Conservation (phyloP, 1,140 invertebrate species). For the Vanessa atalanta region DNA sequence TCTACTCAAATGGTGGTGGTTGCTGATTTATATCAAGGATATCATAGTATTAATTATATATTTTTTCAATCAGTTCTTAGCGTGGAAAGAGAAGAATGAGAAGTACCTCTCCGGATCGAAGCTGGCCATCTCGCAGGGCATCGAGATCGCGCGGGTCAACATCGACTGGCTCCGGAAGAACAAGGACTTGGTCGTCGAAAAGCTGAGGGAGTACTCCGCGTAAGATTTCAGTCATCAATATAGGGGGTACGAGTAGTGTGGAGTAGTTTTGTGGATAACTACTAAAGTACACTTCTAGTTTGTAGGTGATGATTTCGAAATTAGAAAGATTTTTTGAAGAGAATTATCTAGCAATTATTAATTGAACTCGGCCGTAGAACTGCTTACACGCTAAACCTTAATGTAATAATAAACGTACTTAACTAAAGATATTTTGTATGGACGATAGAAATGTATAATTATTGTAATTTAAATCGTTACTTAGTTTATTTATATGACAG, state of each 20-base stretch:
- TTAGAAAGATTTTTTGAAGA: background rate
- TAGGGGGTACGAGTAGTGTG: background rate
- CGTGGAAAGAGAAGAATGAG: conserved; percentile 55
- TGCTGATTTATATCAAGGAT: no score
- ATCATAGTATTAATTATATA: no score
- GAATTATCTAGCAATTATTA: background rate
- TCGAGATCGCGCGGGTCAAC: conserved; percentile 67
- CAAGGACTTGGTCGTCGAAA: conserved; percentile 50
- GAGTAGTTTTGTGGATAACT: background rate
- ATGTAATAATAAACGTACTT: conserved; percentile 1
- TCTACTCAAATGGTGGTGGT: no score
- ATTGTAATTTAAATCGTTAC: background rate
- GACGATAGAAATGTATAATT: background rate
- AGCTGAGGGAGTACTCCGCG: conserved; percentile 59
- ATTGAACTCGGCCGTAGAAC: background rate
- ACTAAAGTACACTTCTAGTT: background rate
- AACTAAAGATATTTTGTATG: background rate
- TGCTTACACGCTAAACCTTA: background rate
- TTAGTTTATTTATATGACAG: background rate
- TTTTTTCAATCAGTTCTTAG: conserved; percentile 54
- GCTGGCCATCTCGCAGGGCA: conserved; percentile 58
- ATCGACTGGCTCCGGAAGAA: conserved; percentile 63
- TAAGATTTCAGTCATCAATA: conserved; percentile 45
- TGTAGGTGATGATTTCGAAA: background rate
- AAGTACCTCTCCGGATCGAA: conserved; percentile 58